Conservation (phyloP, 1,140 invertebrate genomes). For the Aphaenogaster rudis region DNA sequence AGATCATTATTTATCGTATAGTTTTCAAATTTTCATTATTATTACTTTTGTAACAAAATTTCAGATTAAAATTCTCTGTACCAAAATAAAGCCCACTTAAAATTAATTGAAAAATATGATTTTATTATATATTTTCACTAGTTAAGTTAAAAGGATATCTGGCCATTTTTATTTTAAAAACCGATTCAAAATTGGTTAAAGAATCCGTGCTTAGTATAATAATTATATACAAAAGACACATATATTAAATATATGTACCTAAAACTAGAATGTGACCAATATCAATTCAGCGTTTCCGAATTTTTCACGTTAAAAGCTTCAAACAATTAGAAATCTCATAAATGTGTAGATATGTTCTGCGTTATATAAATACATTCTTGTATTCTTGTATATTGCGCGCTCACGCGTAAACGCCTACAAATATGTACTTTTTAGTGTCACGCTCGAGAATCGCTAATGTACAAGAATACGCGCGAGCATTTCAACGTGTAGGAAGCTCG, state of each 20-base stretch:
- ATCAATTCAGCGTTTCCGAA: background rate
- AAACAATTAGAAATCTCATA: background rate
- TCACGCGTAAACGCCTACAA: background rate
- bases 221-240: constrained; percentile 6
- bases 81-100: background rate
- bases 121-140: background rate
- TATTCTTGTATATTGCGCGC: background rate
- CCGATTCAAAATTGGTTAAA: background rate
- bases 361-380: background rate
- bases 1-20: background rate
- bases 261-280: background rate
- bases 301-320: background rate
- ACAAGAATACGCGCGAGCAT: background rate
- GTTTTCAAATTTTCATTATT: background rate
- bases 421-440: background rate
- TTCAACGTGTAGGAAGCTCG: constrained; percentile 13
- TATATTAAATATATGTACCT: background rate
- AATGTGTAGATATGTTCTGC: no score
- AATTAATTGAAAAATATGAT: background rate
- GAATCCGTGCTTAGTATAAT: background rate
- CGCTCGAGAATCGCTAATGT: constrained; percentile 19
- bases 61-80: background rate
- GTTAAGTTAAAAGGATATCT: background rate
- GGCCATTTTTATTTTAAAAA: background rate
- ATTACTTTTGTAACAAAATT: background rate